Evolutionary conservation across 2,888 invertebrate genomes (phyloP), one percentile per base, ranked within the genome.

Genomic region (Lathronympha strigana): DNA sequence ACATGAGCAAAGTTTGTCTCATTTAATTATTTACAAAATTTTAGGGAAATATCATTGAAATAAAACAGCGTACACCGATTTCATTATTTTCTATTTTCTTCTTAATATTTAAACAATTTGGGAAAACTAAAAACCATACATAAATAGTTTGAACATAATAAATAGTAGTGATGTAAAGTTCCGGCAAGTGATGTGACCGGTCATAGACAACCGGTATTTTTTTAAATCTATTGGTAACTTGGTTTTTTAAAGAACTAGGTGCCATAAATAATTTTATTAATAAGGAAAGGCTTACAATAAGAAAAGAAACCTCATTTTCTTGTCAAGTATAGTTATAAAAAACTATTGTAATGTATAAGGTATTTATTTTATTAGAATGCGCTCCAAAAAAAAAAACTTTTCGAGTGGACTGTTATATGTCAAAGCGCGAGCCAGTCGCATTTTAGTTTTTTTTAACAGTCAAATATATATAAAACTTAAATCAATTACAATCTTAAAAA

Each of bases 161-260:
- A 90, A 89, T 86, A 88, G 80, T 74, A 72, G 69, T 67, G 70
- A 75, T 77, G 66, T 60, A 68, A 36, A 45, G 45, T 72, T 80
- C 81, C 84, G 89, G 90, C 89, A 90, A 90, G 90, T 86, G 74
- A 74, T 73, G 70, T 74, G 71, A 71, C 57, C 68, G 57, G 64
- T 66, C 69, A 70, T 72, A 69, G 69, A 73, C 67, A 69, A 67
- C 60, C 68, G 54, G 45, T 38, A 67, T 63, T 62, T 68, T 68
- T 76, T 83, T 85, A 84, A 87, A 76, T 78, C 85, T 90, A 91
- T 84, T 90, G 92, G 92, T 92, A 92, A 92, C 92, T 90, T 85
- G 87, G 76, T 74, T 75, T 47, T 83, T 82, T 86, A 81, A 79
- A 85, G 73, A 83, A 77, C 84, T 88, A 87, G 84, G 81, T 88